A percentile compares a stretch with the other conserved stretches of the same genome.
These are phyloP conservation scores for Onychomys torridus DNA, from an alignment of 2,797 vertebrate species.

Conservation along the genomic window DNA sequence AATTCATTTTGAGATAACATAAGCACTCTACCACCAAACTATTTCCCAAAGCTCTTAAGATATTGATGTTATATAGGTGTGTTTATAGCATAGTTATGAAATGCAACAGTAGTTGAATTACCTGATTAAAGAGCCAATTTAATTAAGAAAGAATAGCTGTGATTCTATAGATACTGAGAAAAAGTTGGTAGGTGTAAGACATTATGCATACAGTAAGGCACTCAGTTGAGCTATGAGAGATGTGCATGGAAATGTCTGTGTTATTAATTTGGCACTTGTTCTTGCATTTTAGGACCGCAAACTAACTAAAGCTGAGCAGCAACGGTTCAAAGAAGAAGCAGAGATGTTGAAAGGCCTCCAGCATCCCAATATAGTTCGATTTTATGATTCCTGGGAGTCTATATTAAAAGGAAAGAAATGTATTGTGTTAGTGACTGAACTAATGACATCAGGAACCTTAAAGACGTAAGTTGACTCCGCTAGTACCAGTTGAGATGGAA, in stretches of 20 bases:
- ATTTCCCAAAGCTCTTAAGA: not conserved
- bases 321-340: constrained; percentile 97
- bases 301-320: constrained; percentile 96
- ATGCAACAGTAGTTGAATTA: not conserved
- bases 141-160: constrained; percentile 35
- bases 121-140: not conserved
- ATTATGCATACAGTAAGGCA: not conserved
- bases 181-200: constrained; percentile 43
- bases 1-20: constrained; percentile 33
- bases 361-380: constrained; percentile 98
- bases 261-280: constrained; percentile 71
- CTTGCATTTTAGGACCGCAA: constrained; percentile 93
- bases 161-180: constrained; percentile 36
- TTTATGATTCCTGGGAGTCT: constrained; percentile 98
- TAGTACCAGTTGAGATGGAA: constrained; percentile 48
- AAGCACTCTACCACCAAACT: not conserved
- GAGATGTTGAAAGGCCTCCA: constrained; percentile 98
- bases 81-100: constrained; percentile 33
- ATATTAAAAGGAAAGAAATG: constrained; percentile 95
- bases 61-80: not conserved
- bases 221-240: constrained; percentile 40
- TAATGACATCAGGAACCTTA: constrained; percentile 98
- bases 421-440: constrained; percentile 97
- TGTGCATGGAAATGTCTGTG: constrained; percentile 43
- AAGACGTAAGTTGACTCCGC: constrained; percentile 92